Conservation (phyloP, 2,888 invertebrate species). For the Sinotaia quadrata region DNA sequence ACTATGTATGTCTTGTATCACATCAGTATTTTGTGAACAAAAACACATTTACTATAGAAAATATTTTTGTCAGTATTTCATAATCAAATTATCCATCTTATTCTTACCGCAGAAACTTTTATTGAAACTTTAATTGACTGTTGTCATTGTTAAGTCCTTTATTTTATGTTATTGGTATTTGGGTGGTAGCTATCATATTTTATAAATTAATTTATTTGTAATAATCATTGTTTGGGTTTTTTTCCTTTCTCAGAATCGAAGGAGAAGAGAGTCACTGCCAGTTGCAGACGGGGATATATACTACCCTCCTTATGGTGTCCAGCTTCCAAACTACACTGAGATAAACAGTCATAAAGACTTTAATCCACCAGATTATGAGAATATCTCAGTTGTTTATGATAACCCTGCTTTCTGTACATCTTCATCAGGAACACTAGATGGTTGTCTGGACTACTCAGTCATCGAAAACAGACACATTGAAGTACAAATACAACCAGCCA, state of each 20-base stretch:
- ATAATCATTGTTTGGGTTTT: background rate
- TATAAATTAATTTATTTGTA: background rate
- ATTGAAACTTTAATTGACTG: no score
- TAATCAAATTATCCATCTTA: no score
- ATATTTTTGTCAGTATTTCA: no score
- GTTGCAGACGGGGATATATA: constrained; percentile 52
- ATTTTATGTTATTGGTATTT: no score
- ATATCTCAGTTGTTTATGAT: constrained; percentile 27
- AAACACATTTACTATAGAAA: no score
- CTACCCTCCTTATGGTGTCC: constrained; percentile 56
- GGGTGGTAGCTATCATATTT: no score
- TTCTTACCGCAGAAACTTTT: no score
- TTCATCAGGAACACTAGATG: constrained; percentile 3
- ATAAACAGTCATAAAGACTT: constrained; percentile 50
- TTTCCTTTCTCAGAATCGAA: constrained; percentile 24
- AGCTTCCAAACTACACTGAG: constrained; percentile 55
- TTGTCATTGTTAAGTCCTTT: no score
- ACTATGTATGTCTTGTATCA: no score
- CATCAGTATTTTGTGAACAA: no score
- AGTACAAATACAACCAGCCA: no score
- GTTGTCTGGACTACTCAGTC: constrained; percentile 4
- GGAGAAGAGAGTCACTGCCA: constrained; percentile 24
- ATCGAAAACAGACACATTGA: background rate
- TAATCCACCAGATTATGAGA: constrained; percentile 55
- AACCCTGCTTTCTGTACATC: constrained; percentile 26